Conservation (phyloP, 2,888 invertebrate genomes). For the Caenorhabditis sp. region DNA sequence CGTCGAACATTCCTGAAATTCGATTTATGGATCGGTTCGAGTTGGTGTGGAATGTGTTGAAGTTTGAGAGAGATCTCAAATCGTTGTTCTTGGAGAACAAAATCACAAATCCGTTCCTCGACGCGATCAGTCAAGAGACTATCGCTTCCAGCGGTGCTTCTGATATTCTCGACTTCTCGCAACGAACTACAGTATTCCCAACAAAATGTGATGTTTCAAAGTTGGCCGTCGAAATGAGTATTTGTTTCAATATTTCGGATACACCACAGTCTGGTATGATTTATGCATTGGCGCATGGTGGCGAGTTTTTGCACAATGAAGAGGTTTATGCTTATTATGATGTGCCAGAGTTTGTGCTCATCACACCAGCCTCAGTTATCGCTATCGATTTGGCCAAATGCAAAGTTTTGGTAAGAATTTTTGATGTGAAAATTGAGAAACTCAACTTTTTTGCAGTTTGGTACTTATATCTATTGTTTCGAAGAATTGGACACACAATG, state of each 20-base stretch:
- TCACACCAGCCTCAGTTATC: slow-evolving; percentile 35
- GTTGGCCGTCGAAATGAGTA: slow-evolving; percentile 34
- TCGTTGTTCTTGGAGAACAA: slow-evolving; percentile 50
- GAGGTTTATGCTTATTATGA: slow-evolving; percentile 51
- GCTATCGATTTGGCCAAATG: slow-evolving; percentile 48
- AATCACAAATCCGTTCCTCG: slow-evolving; percentile 41
- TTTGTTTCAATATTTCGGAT: slow-evolving; percentile 49
- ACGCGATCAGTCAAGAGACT: slow-evolving; percentile 29
- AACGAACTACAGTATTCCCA: slow-evolving; percentile 47
- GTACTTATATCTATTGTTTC: slow-evolving; percentile 54
- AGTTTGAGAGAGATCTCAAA: slow-evolving; percentile 51
- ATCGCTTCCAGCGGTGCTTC: slow-evolving; percentile 12
- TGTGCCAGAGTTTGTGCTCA: slow-evolving; percentile 43
- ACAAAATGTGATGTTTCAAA: slow-evolving; percentile 40
- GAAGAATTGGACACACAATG: slow-evolving; percentile 35
- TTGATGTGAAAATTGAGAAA: background rate
- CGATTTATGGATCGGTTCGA: slow-evolving; percentile 49
- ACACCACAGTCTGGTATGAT: slow-evolving; percentile 40
- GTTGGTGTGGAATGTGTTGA: slow-evolving; percentile 43
- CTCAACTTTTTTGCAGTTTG: slow-evolving; percentile 36
- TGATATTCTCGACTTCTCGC: slow-evolving; percentile 36
- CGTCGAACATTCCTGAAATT: slow-evolving; percentile 22
- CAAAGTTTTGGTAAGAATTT: slow-evolving; percentile 52
- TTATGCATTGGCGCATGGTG: slow-evolving; percentile 50
- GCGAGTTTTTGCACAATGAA: slow-evolving; percentile 49